A percentile compares a stretch with the other conserved stretches of the same genome.
Evolutionary conservation across 2,797 vertebrate genomes (phyloP).

Genomic region (Cuculus canorus): DNA sequence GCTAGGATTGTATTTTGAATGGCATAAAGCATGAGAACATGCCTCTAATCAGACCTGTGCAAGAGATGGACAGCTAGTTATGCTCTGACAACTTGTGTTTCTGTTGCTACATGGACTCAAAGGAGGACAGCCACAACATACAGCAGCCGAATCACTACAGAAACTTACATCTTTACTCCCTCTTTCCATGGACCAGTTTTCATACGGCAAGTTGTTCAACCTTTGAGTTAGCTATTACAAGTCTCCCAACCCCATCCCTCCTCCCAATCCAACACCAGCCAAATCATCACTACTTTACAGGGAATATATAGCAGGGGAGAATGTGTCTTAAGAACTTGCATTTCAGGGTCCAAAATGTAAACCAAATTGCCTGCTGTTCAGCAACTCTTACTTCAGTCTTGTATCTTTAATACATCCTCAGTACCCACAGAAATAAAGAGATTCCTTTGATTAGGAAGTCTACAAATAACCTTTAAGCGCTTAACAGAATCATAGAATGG

Average conservation of each 20-base stretch:
- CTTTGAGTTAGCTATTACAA: background rate
- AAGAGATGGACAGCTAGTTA: background rate
- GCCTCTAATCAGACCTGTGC: background rate
- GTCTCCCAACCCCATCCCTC: background rate
- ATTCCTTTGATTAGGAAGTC: background rate
- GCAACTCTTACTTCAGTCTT: no score
- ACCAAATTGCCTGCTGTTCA: no score
- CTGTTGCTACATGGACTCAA: background rate
- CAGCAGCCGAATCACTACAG: background rate
- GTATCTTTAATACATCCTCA: background rate
- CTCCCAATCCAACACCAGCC: background rate
- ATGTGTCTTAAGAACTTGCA: no score
- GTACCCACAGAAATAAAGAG: background rate
- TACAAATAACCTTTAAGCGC: background rate
- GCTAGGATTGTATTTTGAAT: slow-evolving; percentile 15
- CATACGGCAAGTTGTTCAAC: background rate
- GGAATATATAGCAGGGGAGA: no score
- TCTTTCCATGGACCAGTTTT: background rate
- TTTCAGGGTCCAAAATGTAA: no score
- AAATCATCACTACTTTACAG: background rate
- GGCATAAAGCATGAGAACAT: background rate
- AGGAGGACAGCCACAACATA: background rate
- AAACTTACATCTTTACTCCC: background rate
- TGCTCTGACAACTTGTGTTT: background rate
- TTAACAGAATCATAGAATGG: background rate